Evolutionary conservation across 2,113 vertebrate species (phyloP).

Genomic region (Gorsachius goisagi): DNA sequence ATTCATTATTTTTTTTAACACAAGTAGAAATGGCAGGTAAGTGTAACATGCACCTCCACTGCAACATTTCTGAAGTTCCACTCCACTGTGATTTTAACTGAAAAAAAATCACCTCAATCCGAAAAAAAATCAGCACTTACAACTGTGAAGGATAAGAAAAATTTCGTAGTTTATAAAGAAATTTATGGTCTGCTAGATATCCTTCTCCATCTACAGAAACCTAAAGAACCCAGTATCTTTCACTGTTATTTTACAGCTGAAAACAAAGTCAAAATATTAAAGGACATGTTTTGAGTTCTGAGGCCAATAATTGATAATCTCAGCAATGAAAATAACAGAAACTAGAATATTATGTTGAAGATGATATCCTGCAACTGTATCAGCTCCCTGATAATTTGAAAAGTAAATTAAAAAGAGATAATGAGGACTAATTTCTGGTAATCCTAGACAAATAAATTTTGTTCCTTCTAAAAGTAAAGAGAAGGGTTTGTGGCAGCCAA

Average conservation of each 20-base stretch:
- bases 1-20: background rate
- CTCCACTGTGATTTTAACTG: background rate
- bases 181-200: background rate
- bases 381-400: background rate
- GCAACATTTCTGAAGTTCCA: background rate
- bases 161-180: background rate
- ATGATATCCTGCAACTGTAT: background rate
- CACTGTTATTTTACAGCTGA: background rate
- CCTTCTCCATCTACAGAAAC: background rate
- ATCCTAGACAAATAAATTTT: background rate
- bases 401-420: background rate
- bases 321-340: background rate
- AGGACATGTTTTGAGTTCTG: background rate
- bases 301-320: background rate
- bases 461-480: background rate
- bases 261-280: background rate
- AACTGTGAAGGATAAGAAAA: background rate
- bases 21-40: background rate
- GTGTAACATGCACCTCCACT: background rate
- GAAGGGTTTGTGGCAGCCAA: background rate
- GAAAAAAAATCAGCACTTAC: background rate
- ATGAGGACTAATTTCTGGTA: background rate
- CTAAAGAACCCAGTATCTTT: background rate
- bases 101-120: background rate
- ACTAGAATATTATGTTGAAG: background rate